A percentile compares a stretch with the other conserved stretches of the same genome.
These are phyloP conservation scores for Acleris sparsana DNA, from an alignment of 2,888 invertebrate genomes.

Conservation along the genomic window DNA sequence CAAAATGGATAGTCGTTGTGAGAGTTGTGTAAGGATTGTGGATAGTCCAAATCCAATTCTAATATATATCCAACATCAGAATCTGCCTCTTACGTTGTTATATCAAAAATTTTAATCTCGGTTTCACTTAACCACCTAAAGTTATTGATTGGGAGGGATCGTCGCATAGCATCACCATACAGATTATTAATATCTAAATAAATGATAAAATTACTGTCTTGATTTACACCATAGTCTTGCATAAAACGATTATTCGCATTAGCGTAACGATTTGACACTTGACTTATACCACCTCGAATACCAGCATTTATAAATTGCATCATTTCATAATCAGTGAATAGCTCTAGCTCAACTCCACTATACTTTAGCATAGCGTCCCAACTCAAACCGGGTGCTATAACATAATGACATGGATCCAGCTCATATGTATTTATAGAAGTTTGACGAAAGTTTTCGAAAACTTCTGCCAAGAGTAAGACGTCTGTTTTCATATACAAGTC, in stretches of 20 bases:
- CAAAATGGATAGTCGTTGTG: conserved; percentile 23
- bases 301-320: not conserved
- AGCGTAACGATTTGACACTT: too few relatives aligned
- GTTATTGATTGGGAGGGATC: conserved; percentile 11
- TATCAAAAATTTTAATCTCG: conserved; percentile 12
- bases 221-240: too few relatives aligned
- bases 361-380: conserved; percentile 45
- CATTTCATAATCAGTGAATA: conserved; percentile 40
- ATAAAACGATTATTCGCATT: too few relatives aligned
- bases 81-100: not conserved
- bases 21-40: conserved; percentile 26
- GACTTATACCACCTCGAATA: too few relatives aligned
- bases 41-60: conserved; percentile 25
- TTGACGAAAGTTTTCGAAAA: conserved; percentile 40
- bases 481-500: conserved; percentile 38
- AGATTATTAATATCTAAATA: too few relatives aligned
- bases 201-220: too few relatives aligned
- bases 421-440: conserved; percentile 35
- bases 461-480: conserved; percentile 38
- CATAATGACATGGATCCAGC: conserved; percentile 36
- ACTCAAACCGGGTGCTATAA: conserved; percentile 42
- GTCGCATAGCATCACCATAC: too few relatives aligned
- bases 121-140: conserved; percentile 18
- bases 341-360: conserved; percentile 39
- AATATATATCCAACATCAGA: conserved; percentile 19